phyloP scores from a whole-genome alignment of 2,888 invertebrate species.

The Drosophila mayaguana region DNA sequence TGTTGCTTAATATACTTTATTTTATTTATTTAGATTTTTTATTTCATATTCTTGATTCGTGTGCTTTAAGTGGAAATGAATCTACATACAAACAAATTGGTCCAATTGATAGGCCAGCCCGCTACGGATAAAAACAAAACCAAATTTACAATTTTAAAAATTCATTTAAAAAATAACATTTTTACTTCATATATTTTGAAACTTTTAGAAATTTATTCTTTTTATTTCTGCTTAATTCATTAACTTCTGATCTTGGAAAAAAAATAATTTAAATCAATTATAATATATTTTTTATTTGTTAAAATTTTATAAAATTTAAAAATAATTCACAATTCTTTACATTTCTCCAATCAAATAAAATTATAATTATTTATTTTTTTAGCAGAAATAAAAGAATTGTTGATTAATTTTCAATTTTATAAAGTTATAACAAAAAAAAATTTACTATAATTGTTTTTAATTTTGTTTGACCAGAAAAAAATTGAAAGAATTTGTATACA shows the following conservation, averaged over 20 bases:
- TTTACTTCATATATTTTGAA: background rate
- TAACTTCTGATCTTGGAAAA: no score
- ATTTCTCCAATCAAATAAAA: background rate
- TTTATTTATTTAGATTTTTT: constrained; percentile 13
- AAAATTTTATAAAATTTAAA: background rate
- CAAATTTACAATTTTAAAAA: background rate
- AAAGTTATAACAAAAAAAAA: background rate
- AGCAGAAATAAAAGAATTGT: background rate
- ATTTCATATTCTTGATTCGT: constrained; percentile 6
- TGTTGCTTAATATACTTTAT: constrained; percentile 13
- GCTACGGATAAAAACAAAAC: background rate
- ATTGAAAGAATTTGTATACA: background rate
- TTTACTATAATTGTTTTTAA: background rate
- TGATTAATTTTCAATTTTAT: background rate
- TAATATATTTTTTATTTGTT: background rate
- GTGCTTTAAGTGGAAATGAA: constrained; percentile 5
- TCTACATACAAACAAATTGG: constrained; percentile 36
- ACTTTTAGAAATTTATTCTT: background rate
- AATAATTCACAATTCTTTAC: background rate
- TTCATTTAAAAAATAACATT: background rate
- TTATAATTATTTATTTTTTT: background rate
- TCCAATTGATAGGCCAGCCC: constrained; percentile 25
- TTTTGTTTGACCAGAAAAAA: background rate
- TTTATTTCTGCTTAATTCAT: background rate
- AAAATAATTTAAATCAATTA: background rate